Conservation (phyloP, 1,140 invertebrate species). For the Drosophila pandora region DNA sequence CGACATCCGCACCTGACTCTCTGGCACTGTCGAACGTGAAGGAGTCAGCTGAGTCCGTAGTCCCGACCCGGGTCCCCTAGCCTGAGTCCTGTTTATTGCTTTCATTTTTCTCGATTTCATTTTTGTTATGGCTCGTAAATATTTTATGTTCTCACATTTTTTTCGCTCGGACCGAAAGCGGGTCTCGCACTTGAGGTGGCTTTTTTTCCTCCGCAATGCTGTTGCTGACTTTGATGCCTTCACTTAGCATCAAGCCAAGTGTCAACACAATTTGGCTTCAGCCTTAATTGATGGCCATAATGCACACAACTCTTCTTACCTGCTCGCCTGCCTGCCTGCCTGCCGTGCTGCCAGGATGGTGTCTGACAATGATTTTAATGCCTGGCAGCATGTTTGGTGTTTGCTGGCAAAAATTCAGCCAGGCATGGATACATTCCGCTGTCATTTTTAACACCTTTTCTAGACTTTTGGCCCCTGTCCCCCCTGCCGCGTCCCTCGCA, state of each 20-base stretch:
- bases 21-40: conserved; percentile 1
- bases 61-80: background rate
- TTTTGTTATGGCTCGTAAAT: conserved; percentile 76
- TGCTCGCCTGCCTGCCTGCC: background rate
- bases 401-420: conserved; percentile 50
- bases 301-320: conserved; percentile 50
- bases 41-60: conserved; percentile 24
- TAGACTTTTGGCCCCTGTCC: conserved; percentile 10
- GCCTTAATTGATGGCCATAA: conserved; percentile 75
- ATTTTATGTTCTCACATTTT: conserved; percentile 70
- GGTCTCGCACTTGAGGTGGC: conserved; percentile 1
- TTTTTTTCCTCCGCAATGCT: conserved; percentile 11
- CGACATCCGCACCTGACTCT: conserved; percentile 41
- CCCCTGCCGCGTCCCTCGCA: conserved; percentile 4
- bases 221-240: conserved; percentile 53
- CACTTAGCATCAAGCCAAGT: conserved; percentile 73
- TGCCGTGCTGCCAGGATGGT: background rate
- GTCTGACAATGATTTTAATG: conserved; percentile 79
- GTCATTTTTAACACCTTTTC: conserved; percentile 72
- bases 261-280: conserved; percentile 69
- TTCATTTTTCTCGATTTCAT: conserved; percentile 74
- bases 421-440: conserved; percentile 51
- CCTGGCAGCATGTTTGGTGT: conserved; percentile 53
- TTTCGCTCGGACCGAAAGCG: conserved; percentile 9
- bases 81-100: conserved; percentile 60